Base-by-base conservation (phyloP, 1,140 invertebrate genomes). In the Aplysia californica region DNA sequence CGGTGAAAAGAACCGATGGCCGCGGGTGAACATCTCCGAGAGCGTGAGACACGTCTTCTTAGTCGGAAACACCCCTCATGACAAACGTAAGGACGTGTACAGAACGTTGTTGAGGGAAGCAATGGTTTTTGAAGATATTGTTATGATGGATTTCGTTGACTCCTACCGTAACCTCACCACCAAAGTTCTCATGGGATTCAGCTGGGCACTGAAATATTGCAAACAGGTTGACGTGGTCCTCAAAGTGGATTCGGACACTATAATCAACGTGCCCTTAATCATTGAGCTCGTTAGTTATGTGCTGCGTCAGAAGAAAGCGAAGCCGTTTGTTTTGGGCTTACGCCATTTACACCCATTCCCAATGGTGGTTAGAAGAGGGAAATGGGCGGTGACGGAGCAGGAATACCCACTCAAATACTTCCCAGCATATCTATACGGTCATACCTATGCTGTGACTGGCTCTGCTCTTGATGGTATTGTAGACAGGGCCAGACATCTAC, bases 151-250 rank as follows among this genome's bases (percentile, higher is more conserved):
- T 80, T 96, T 96, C 87, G 77, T 91, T 21, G 95, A 96, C 89
- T 91, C 91, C 39, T 96, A 96, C 84, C 91, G 93, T 77, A 96
- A 96, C 89, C 92, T 96, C 89, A 96, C 95, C 0, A 95, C 95
- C 82, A 96, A 96, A 87, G 94, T 95, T 88, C 92, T 94, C 2
- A 94, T 95, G 93, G 93, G 92, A 3, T 91, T 96, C 26, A 95
- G 95, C 86, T 96, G 95, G 93, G 92, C 93, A 65, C 91, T 92
- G 3, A 92, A 94, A 85, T 92, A 93, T 88, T 93, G 89, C 85
- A 81, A 82, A 75, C 89, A 91, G 80, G 94, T 93, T 3, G 73
- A 65, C 71, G 89, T 83, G 76, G 75, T 91, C 29, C 79, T 91
- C 61, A 91, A 92, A 80, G 84, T 87, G 15, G 91, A 92, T 76